phyloP scores from a whole-genome alignment of 1,140 invertebrate genomes.

The Sycophaga agraensis region DNA sequence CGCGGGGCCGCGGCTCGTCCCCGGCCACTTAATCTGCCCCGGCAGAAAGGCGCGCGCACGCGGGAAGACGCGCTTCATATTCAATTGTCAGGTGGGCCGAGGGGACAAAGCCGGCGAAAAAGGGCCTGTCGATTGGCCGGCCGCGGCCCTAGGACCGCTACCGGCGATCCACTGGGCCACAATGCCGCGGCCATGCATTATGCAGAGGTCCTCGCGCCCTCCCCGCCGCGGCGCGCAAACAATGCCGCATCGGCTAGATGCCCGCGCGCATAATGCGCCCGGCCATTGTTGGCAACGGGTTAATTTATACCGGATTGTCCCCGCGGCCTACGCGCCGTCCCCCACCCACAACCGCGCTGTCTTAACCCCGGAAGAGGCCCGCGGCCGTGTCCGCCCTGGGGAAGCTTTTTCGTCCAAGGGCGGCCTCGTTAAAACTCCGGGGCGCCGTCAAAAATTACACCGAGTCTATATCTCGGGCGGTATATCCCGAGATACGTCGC shows the following conservation, averaged over 20 bases:
- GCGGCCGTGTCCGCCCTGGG: no score
- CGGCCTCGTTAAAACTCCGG: background rate
- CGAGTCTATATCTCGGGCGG: background rate
- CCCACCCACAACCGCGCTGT: no score
- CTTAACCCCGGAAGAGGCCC: no score
- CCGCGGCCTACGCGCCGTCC: background rate
- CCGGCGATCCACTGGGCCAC: no score
- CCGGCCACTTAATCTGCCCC: background rate
- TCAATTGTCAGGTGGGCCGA: no score
- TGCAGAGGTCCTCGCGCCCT: conserved; percentile 7
- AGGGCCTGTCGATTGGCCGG: no score
- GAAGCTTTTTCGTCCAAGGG: no score
- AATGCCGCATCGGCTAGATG: conserved; percentile 35
- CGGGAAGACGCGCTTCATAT: no score
- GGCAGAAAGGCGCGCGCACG: no score
- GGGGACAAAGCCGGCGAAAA: no score
- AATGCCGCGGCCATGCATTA: background rate
- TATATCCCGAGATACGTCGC: no score
- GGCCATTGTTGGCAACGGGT: conserved; percentile 39
- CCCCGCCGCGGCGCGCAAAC: conserved; percentile 31
- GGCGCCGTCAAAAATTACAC: background rate
- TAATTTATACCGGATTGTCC: conserved; percentile 38
- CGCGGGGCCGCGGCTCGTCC: background rate
- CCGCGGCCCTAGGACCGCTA: no score
- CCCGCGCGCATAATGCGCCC: conserved; percentile 30